Conservation (phyloP, 1,140 invertebrate genomes). For the Caenorhabditis brenneri region DNA sequence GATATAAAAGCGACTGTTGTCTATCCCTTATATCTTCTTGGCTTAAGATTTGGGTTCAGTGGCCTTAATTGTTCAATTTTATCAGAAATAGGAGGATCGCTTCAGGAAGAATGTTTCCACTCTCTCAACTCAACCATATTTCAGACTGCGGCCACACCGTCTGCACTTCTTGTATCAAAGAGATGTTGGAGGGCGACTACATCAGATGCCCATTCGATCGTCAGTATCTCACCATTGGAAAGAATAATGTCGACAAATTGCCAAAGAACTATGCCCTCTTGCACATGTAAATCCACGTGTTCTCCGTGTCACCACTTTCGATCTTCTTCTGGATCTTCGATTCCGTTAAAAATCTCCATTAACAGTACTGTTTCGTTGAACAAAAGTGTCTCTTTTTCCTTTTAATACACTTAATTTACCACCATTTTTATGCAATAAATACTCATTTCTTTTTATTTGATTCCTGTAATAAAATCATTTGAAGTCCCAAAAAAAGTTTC, state of each 20-base stretch:
- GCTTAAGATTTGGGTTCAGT: no score
- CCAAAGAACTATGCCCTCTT: not conserved
- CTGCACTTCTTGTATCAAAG: not conserved
- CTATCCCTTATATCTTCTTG: no score
- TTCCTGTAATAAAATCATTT: not conserved
- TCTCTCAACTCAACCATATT: not conserved
- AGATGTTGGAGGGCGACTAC: not conserved
- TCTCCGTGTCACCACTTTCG: no score
- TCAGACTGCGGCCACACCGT: not conserved
- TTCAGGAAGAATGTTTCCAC: not conserved
- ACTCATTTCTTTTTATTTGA: not conserved
- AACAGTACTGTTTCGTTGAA: no score
- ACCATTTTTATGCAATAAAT: no score
- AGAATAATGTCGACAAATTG: not conserved
- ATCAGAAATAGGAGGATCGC: not conserved
- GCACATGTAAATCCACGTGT: not conserved
- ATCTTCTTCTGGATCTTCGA: no score
- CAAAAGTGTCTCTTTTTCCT: no score
- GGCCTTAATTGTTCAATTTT: no score
- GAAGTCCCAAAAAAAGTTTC: not conserved
- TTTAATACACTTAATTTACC: no score
- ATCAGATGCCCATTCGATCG: not conserved
- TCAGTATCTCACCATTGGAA: not conserved
- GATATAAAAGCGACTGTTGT: no score
- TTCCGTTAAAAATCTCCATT: no score